A percentile compares a stretch with the other conserved stretches of the same genome.
These are phyloP conservation scores for Canis aureus DNA, from an alignment of 2,113 vertebrate species.

Conservation along the genomic window DNA sequence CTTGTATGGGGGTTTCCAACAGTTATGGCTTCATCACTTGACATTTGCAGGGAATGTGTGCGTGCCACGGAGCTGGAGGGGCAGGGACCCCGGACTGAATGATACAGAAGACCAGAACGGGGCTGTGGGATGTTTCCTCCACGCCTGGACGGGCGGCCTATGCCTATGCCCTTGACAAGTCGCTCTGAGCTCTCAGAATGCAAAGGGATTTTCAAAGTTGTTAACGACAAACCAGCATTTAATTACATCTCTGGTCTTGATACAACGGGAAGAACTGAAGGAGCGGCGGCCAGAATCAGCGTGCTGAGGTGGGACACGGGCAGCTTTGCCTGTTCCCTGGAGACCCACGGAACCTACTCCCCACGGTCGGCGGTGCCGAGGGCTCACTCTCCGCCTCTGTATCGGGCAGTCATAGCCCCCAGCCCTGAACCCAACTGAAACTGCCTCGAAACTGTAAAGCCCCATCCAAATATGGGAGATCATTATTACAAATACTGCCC, in stretches of 20 bases:
- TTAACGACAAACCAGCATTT: not conserved
- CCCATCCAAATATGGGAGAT: not conserved
- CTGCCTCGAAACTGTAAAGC: not conserved
- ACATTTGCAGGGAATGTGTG: not conserved
- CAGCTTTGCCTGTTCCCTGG: not conserved
- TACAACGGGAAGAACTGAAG: not conserved
- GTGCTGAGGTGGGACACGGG: not conserved
- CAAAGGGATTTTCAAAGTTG: not conserved
- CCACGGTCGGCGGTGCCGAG: rapidly evolving
- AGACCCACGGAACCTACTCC: not conserved
- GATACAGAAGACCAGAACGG: not conserved
- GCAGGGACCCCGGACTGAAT: not conserved
- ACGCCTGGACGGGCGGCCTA: not conserved
- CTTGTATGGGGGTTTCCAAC: not conserved
- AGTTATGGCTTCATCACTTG: not conserved
- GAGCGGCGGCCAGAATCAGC: not conserved
- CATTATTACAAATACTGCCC: rapidly evolving
- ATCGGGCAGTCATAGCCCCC: not conserved
- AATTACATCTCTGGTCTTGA: not conserved
- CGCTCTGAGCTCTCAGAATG: not conserved
- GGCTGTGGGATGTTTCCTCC: not conserved
- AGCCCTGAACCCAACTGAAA: not conserved
- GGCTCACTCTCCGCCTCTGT: not conserved
- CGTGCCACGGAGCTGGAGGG: not conserved
- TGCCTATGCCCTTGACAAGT: not conserved